Evolutionary conservation across 2,797 vertebrate genomes (phyloP).

Genomic region (Danio kyathit): DNA sequence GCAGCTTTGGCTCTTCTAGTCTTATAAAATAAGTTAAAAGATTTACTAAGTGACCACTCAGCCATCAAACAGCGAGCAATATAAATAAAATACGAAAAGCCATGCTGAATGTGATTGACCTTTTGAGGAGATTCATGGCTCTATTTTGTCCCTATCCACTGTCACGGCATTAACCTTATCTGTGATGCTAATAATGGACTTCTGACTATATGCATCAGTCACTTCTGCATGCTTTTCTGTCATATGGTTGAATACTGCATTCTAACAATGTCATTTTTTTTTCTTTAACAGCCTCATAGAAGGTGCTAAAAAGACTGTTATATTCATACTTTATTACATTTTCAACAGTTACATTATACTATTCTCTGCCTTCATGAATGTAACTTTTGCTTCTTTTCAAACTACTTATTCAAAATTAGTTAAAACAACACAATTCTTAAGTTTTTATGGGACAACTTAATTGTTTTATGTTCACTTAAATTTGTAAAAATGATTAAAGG

Average conservation of each 20-base stretch:
- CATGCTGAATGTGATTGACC: conserved; percentile 75
- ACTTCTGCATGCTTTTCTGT: background rate
- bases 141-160: conserved; percentile 43
- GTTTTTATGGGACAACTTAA: too few species aligned
- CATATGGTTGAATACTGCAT: conserved; percentile 20
- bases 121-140: conserved; percentile 63
- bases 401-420: too few species aligned
- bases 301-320: background rate
- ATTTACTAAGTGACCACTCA: background rate
- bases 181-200: conserved; percentile 53
- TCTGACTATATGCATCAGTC: conserved; percentile 39
- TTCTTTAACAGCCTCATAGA: background rate
- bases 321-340: conserved; percentile 6
- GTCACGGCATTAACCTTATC: conserved; percentile 58
- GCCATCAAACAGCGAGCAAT: conserved; percentile 54
- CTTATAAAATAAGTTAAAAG: conserved; percentile 18
- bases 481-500: too few species aligned
- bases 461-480: too few species aligned
- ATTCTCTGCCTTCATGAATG: background rate
- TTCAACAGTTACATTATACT: background rate
- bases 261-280: conserved; percentile 20
- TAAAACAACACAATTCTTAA: too few species aligned
- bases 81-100: conserved; percentile 70
- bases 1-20: background rate
- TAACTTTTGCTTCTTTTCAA: background rate